Percentiles rank a stretch among this genome's conserved stretches.
Conservation (phyloP, 2,113 vertebrate species). For the Apeltes quadracus region DNA sequence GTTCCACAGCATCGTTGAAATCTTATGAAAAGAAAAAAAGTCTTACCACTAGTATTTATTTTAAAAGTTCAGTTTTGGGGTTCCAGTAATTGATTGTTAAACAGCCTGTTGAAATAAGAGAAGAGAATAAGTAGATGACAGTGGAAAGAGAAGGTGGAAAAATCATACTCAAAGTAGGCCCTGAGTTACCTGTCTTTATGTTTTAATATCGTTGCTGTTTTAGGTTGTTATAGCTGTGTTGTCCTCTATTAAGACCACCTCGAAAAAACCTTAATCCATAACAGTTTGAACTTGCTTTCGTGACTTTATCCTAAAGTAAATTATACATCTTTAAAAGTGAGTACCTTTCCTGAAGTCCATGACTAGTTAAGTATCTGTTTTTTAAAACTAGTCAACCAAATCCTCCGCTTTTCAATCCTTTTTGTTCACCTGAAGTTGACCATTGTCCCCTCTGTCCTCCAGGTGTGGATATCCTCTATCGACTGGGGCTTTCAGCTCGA, state of each 20-base stretch:
- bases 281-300: background rate
- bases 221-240: background rate
- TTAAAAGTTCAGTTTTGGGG: background rate
- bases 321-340: background rate
- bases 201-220: background rate
- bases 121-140: background rate
- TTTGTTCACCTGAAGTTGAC: conserved; percentile 6
- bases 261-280: background rate
- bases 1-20: too few species aligned
- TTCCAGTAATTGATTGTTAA: background rate
- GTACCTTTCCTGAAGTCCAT: background rate
- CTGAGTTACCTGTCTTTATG: background rate
- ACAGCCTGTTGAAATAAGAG: background rate
- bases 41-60: background rate
- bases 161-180: background rate
- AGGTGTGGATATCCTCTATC: conserved; percentile 94
- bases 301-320: background rate
- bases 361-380: background rate
- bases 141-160: background rate
- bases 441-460: conserved; percentile 63
- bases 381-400: background rate
- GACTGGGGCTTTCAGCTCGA: conserved; percentile 83
- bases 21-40: background rate
- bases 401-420: background rate
- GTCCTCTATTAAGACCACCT: background rate